Percentiles rank a stretch among this genome's conserved stretches.
Conservation (phyloP, 1,140 invertebrate species). For the Drosophila obscura region DNA sequence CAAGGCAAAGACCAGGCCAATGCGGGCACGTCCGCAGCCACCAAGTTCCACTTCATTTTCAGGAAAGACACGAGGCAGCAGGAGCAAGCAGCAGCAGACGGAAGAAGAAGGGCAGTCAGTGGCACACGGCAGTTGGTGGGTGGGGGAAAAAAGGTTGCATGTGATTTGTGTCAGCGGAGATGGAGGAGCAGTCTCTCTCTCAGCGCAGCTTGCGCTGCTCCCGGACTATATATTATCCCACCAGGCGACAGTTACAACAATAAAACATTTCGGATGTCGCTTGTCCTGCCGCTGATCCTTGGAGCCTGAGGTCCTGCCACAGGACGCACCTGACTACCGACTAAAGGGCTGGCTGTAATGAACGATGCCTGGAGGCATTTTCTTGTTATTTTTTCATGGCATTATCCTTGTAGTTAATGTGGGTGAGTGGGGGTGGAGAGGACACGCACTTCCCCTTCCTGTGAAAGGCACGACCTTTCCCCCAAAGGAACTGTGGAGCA, state of each 20-base stretch:
- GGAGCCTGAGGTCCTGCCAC: conserved; percentile 9
- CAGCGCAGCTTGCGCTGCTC: conserved; percentile 17
- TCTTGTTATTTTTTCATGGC: conserved; percentile 76
- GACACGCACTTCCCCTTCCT: conserved; percentile 43
- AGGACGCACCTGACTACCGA: conserved; percentile 49
- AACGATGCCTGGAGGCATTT: conserved; percentile 72
- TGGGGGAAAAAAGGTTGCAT: conserved; percentile 63
- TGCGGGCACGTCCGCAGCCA: conserved; percentile 64
- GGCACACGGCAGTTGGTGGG: conserved; percentile 1
- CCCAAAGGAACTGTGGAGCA: conserved; percentile 35
- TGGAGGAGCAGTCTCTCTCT: conserved; percentile 1
- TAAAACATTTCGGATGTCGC: conserved; percentile 77
- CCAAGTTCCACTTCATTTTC: conserved; percentile 45
- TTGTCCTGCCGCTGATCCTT: conserved; percentile 60
- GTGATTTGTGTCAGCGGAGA: conserved; percentile 71
- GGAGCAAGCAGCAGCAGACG: neutral
- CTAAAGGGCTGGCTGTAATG: conserved; percentile 61
- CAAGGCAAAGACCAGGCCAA: conserved; percentile 43
- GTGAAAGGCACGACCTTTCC: neutral
- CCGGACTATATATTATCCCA: conserved; percentile 78
- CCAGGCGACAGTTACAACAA: conserved; percentile 78
- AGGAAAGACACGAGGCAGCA: neutral
- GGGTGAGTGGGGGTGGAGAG: neutral
- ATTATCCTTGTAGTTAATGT: conserved; percentile 80
- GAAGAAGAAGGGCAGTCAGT: too few relatives aligned